Base-by-base conservation (phyloP, 2,797 vertebrate genomes). In the Cebuella pygmaea region DNA sequence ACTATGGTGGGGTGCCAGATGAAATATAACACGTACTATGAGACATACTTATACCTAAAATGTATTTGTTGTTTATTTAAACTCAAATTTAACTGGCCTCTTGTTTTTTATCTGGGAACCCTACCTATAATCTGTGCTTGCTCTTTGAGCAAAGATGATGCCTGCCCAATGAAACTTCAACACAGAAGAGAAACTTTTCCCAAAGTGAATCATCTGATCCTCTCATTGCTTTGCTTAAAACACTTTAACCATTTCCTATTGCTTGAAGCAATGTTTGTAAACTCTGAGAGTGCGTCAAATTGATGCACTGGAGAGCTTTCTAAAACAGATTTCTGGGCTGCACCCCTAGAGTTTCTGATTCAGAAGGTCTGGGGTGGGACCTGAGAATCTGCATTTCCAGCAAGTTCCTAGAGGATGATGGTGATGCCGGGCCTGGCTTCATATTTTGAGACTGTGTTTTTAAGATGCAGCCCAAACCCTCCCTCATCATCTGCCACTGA, bases 241-340 rank as follows among this genome's bases (percentile, higher is more conserved):
- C 0, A 0, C 36, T 2, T 33, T 9, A 33, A 12, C 57, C 5
- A 1, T 10, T 44, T 78, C 57, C 24, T 85, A 1, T 75, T 24
- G 22, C 6, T 64, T 46, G 22, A 8, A 75, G 78, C 22, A 27
- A 8, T 0, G 14, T 1, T 52, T 41, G 19, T 36, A 30, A 24
- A 30, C 30, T 17, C 70, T 1, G 33, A n/a, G 64, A 4, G 0
- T 1, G 39, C n/a, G 1, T 8, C 3, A 6, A 11, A 33, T 4
- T 1, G 1, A 10, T 2, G n/a, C 14, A 1, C 24, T 7, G 1
- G 27, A 1, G n/a, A 24, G 8, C 33, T 17, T 20, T 2, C 17
- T 55, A 15, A 52, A 48, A 81, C 30, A n/a, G 59, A 36, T 3
- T 15, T 55, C 5, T 20, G n/a, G 7, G 24, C 6, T 24, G 55